phyloP scores from a whole-genome alignment of 2,113 vertebrate genomes.

The Acrocephalus arundinaceus region DNA sequence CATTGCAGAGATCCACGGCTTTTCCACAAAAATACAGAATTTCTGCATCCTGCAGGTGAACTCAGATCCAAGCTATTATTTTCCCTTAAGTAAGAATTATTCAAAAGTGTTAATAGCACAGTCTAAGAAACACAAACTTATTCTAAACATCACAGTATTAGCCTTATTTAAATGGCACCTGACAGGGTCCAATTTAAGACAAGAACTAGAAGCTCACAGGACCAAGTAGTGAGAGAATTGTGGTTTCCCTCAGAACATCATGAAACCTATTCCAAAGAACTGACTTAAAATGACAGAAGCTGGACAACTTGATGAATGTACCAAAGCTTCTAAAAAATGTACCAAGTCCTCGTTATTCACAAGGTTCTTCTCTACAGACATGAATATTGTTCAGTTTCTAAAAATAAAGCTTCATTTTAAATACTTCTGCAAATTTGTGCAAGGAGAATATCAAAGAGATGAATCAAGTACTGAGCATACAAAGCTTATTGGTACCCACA shows the following conservation, averaged over 20 bases:
- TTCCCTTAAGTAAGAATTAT: neutral
- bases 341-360: neutral
- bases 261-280: neutral
- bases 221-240: neutral
- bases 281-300: neutral
- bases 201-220: neutral
- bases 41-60: accelerated
- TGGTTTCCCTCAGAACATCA: neutral
- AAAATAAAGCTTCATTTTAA: constrained; percentile 9
- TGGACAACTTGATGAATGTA: neutral
- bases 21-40: neutral
- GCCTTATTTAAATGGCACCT: neutral
- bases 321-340: neutral
- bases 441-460: neutral
- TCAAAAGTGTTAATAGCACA: neutral
- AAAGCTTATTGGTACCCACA: neutral
- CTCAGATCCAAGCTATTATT: neutral
- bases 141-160: neutral
- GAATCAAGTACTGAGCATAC: neutral
- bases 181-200: neutral
- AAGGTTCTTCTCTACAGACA: neutral
- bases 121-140: neutral
- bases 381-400: neutral
- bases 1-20: neutral
- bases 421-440: neutral